phyloP scores from a whole-genome alignment of 1,140 invertebrate genomes.

The Kradibia gibbosae region DNA sequence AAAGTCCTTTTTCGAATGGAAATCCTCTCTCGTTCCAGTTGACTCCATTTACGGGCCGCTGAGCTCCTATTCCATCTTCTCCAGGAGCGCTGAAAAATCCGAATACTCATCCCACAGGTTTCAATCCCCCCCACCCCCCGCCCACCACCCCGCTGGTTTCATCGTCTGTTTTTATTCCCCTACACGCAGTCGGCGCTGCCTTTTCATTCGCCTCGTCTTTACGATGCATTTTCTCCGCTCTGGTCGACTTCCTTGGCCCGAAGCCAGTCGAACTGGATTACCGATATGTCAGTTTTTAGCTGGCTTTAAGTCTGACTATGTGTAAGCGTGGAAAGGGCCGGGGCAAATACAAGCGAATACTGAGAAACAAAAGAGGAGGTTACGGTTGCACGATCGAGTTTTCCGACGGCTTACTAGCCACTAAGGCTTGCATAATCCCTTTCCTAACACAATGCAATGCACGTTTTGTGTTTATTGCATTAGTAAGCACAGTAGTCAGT shows the following conservation, averaged over 20 bases:
- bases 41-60: too few species aligned
- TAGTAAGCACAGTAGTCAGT: too few species aligned
- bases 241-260: not conserved
- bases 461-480: too few species aligned
- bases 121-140: too few species aligned
- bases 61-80: not conserved
- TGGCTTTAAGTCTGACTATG: not conserved
- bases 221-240: not conserved
- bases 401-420: not conserved
- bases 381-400: slow-evolving; percentile 23
- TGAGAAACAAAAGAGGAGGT: not conserved
- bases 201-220: not conserved
- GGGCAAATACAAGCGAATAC: not conserved
- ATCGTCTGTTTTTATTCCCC: not conserved
- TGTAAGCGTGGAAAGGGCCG: not conserved
- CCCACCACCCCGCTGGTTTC: too few species aligned
- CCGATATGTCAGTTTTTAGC: not conserved
- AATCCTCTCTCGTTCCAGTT: not conserved
- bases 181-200: not conserved
- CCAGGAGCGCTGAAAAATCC: not conserved
- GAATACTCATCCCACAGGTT: not conserved
- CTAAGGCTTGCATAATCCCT: slow-evolving; percentile 4
- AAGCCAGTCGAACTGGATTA: not conserved
- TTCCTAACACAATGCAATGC: too few species aligned
- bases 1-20: not conserved